Conservation (phyloP, 2,797 vertebrate genomes). For the Enteromius thamalakanensis region DNA sequence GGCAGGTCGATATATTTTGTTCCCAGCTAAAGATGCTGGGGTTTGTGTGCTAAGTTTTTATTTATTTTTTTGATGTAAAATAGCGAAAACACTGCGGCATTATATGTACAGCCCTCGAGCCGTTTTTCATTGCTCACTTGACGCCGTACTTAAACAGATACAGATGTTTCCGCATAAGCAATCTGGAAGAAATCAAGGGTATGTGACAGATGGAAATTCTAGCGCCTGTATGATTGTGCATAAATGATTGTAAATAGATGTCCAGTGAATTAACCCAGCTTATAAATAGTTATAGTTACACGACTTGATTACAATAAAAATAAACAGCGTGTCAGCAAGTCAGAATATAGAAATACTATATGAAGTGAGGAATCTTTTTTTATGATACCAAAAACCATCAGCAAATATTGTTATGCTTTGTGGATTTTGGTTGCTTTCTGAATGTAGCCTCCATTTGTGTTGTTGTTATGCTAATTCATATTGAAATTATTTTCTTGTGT, state of each 20-base stretch:
- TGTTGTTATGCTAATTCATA: slow-evolving; percentile 34
- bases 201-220: slow-evolving; percentile 64
- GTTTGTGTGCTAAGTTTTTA: slow-evolving; percentile 62
- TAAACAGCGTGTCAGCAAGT: slow-evolving; percentile 3
- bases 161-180: slow-evolving; percentile 78
- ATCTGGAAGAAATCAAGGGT: slow-evolving; percentile 56
- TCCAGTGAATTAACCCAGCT: slow-evolving; percentile 2
- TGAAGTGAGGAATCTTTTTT: slow-evolving; percentile 30
- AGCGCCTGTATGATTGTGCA: slow-evolving; percentile 64
- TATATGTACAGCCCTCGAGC: slow-evolving; percentile 68
- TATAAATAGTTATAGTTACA: slow-evolving; percentile 24
- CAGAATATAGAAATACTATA: slow-evolving; percentile 25
- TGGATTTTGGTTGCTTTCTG: slow-evolving; percentile 47
- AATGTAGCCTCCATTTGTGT: slow-evolving; percentile 15
- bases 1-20: slow-evolving; percentile 62
- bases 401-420: slow-evolving; percentile 33
- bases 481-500: slow-evolving; percentile 15
- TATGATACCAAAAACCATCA: slow-evolving; percentile 36
- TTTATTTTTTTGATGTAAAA: slow-evolving; percentile 47
- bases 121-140: slow-evolving; percentile 76
- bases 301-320: slow-evolving; percentile 16
- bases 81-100: slow-evolving; percentile 57
- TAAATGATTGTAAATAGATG: slow-evolving; percentile 49
- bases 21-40: slow-evolving; percentile 38
- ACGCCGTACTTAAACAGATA: slow-evolving; percentile 78